Conservation (phyloP, 2,113 vertebrate species). For the Perognathus longimembris region DNA sequence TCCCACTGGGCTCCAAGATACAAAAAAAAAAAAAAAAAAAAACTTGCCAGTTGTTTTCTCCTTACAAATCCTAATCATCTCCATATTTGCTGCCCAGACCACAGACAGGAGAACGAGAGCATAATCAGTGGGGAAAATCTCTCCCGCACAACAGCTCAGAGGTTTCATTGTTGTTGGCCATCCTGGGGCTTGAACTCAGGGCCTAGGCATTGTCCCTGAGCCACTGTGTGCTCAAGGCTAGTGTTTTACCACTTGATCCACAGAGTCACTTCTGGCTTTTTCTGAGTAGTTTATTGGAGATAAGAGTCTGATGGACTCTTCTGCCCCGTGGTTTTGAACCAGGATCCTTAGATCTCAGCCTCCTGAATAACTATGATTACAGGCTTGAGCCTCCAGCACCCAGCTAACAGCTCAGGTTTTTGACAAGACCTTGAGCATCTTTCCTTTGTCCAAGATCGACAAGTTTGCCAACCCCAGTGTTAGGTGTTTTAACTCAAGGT, state of each 20-base stretch:
- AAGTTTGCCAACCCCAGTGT: neutral
- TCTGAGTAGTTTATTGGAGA: too few species aligned
- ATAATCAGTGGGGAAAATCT: neutral
- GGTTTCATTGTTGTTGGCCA: neutral
- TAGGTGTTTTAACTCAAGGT: neutral
- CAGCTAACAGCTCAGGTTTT: neutral
- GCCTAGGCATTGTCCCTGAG: too few species aligned
- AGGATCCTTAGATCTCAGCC: too few species aligned
- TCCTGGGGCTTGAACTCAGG: neutral
- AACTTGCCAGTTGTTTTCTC: neutral
- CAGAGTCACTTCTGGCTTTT: too few species aligned
- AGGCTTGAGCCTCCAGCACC: too few species aligned
- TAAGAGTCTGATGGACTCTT: too few species aligned
- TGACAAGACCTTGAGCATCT: neutral
- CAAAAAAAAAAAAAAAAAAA: rapidly evolving
- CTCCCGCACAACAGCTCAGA: neutral
- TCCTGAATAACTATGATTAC: too few species aligned
- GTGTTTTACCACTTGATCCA: too few species aligned
- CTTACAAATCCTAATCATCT: neutral
- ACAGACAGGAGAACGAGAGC: neutral
- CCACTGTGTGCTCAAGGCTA: neutral
- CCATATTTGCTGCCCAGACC: neutral
- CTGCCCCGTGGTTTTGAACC: too few species aligned
- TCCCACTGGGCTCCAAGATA: neutral
- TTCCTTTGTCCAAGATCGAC: too few species aligned